Conservation (phyloP, 2,113 vertebrate species). For the Channa maculata region DNA sequence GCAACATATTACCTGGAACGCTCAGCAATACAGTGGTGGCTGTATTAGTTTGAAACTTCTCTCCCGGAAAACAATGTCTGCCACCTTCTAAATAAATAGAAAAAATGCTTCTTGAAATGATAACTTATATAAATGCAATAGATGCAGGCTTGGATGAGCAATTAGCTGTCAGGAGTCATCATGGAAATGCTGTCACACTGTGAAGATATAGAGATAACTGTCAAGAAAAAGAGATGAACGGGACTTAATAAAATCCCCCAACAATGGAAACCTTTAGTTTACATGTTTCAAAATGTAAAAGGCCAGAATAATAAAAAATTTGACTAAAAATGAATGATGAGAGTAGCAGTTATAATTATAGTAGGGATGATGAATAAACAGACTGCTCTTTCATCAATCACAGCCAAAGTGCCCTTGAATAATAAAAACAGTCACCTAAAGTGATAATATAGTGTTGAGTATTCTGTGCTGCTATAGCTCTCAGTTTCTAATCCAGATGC, state of each 20-base stretch:
- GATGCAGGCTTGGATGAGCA: conserved; percentile 5
- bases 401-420: conserved; percentile 53
- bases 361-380: conserved; percentile 4
- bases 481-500: not conserved
- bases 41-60: too few relatives aligned
- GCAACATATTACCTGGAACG: too few relatives aligned
- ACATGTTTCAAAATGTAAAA: not conserved
- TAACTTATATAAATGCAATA: not conserved
- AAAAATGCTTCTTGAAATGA: not conserved
- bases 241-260: too few relatives aligned
- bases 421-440: conserved; percentile 3
- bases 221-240: not conserved
- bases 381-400: conserved; percentile 25
- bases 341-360: too few relatives aligned
- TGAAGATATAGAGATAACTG: not conserved
- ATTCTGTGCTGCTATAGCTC: conserved; percentile 8
- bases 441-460: conserved; percentile 9
- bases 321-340: conserved; percentile 1
- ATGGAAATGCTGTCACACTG: not conserved
- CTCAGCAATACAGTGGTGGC: too few relatives aligned
- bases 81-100: not conserved
- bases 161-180: conserved; percentile 28
- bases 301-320: not conserved
- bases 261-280: not conserved
- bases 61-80: not conserved